Evolutionary conservation across 2,888 invertebrate genomes (phyloP).

Genomic region (Sycophila texana): DNA sequence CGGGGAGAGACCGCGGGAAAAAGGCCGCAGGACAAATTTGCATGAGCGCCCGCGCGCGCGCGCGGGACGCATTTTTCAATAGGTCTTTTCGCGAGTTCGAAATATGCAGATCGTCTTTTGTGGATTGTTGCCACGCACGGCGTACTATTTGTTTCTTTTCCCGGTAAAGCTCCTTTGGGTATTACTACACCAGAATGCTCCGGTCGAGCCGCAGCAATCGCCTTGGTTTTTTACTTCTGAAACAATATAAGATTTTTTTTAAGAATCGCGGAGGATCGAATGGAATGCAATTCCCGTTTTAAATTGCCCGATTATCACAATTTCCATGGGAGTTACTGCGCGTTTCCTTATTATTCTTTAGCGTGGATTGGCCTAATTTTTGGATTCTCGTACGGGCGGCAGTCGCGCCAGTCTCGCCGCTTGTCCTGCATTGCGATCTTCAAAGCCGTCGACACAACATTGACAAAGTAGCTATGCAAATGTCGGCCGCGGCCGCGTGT

Average conservation of each 20-base stretch:
- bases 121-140: not conserved
- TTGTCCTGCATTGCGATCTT: constrained; percentile 40
- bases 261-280: not conserved
- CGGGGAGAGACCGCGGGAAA: not conserved
- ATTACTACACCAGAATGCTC: not conserved
- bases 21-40: constrained; percentile 20
- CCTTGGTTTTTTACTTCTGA: no score
- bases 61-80: not conserved
- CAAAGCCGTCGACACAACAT: constrained; percentile 58
- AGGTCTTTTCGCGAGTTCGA: not conserved
- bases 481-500: constrained; percentile 50
- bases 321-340: not conserved
- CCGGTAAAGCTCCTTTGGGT: constrained; percentile 10
- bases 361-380: constrained; percentile 25
- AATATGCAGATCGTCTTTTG: constrained; percentile 16
- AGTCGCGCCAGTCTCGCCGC: not conserved
- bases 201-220: no score
- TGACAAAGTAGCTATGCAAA: constrained; percentile 69
- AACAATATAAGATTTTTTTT: no score
- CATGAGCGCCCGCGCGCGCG: constrained; percentile 14
- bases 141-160: not conserved
- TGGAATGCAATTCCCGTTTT: not conserved
- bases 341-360: constrained; percentile 22
- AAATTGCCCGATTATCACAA: constrained; percentile 25
- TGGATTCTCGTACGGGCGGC: constrained; percentile 9